Evolutionary conservation across 2,113 vertebrate species (phyloP).

Genomic region (Chroicocephalus ridibundus): DNA sequence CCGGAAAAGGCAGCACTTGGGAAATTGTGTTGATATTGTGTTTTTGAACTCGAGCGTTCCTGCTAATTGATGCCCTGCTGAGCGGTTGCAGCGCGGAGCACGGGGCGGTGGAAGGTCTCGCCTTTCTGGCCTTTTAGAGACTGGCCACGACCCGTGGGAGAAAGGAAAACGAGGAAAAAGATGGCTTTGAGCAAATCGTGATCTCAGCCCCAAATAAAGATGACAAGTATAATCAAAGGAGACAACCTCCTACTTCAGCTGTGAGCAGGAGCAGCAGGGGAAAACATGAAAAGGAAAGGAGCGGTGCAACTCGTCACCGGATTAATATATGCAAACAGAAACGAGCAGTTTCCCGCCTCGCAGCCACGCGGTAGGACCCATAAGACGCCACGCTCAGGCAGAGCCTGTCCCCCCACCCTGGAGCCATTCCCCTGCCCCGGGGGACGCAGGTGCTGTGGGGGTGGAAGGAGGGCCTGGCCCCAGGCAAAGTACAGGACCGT

Average conservation of each 20-base stretch:
- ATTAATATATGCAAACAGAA: neutral
- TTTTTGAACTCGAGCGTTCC: neutral
- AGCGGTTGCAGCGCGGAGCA: neutral
- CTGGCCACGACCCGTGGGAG: neutral
- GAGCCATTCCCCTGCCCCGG: neutral
- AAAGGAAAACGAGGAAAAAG: neutral
- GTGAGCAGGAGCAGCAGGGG: neutral
- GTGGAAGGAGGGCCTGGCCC: neutral
- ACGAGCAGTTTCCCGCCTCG: neutral
- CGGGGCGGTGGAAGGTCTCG: neutral
- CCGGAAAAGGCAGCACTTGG: neutral
- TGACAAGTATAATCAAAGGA: neutral
- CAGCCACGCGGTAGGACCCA: neutral
- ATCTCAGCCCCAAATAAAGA: neutral
- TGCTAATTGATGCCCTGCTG: neutral
- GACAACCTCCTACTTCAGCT: neutral
- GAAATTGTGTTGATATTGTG: neutral
- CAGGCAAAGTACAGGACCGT: neutral
- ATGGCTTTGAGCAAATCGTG: neutral
- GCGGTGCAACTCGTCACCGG: neutral
- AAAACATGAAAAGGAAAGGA: neutral
- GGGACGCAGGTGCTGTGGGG: neutral
- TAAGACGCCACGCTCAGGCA: no score
- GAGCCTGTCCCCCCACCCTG: neutral
- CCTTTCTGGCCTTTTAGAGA: neutral